Evolutionary conservation across 2,888 invertebrate species (phyloP), one percentile per base, ranked within the genome.

Genomic region (Orthosia incerta): DNA sequence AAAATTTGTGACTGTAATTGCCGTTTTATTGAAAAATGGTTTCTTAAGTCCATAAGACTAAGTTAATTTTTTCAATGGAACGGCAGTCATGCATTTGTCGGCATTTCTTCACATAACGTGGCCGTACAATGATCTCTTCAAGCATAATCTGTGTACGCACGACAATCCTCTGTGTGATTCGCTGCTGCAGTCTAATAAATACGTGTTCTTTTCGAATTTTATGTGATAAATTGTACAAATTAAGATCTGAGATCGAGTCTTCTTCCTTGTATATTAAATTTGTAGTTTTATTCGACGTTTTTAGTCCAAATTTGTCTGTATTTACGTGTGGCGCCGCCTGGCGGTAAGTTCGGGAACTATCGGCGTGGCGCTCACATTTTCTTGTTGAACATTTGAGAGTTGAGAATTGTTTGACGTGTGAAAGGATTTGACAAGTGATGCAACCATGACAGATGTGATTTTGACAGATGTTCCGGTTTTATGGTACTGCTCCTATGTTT

Each of bases 181-280:
- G 82, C 86, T 71, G 88, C 87, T 89, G 89, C 88, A 88, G 87
- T 88, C 85, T 83, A 76, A 74, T 80, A 87, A 79, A 76, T 78
- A 89, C 88, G 94, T 94, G 93, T 94, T 93, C 92, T 93, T 93
- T 93, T 86, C 90, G 90, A 89, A 90, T 91, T 91, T 92, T 91
- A 93, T 95, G 95, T 95, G 95, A 95, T 95, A 94, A 93, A 93
- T 92, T 94, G 95, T 95, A 95, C 95, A 95, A 95, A 94, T 90
- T 92, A 91, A 94, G 94, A 96, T 95, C 94, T 94, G 93, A 94
- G 78, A 90, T 91, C 87, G 90, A 93, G 91, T 94, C 92, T 94
- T 93, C 93, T 92, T 91, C 90, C 86, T 91, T 92, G 89, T 93
- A 89, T 90, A 88, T 85, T 86, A 89, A 87, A 91, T 89, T 93